These are phyloP conservation scores for Spicauda simplicius DNA, from an alignment of 2,888 invertebrate species.

Conservation along the genomic window DNA sequence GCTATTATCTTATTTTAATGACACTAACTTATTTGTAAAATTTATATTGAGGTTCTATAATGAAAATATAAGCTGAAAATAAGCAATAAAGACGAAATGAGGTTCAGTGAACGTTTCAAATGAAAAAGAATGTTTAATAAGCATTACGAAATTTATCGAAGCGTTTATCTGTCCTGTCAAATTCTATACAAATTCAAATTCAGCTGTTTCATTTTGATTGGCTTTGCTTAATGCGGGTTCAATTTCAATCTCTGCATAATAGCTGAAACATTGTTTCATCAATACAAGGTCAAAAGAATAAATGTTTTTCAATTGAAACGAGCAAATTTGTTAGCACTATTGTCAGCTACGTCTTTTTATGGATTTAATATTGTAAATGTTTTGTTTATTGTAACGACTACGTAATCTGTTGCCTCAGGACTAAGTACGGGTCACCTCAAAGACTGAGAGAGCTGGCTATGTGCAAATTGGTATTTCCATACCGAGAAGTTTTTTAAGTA, in stretches of 20 bases:
- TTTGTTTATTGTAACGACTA: conserved; percentile 15
- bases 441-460: too few species aligned
- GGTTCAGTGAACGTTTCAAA: not conserved
- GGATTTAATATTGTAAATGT: conserved; percentile 22
- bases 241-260: conserved; percentile 24
- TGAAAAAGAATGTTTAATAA: not conserved
- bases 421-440: too few species aligned
- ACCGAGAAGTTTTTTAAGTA: too few species aligned
- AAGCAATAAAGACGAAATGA: too few species aligned
- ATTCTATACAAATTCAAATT: conserved; percentile 28
- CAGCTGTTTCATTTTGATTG: conserved; percentile 29
- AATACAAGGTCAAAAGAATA: conserved; percentile 19
- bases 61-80: too few species aligned
- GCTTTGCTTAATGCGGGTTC: conserved; percentile 22
- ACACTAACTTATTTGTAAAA: too few species aligned
- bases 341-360: not conserved
- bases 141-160: conserved; percentile 1
- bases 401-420: too few species aligned
- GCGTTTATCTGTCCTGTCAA: conserved; percentile 13
- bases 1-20: too few species aligned
- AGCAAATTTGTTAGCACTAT: conserved; percentile 6
- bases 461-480: too few species aligned
- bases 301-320: conserved; percentile 21
- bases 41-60: not conserved
- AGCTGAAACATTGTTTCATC: conserved; percentile 15